Evolutionary conservation across 2,888 invertebrate genomes (phyloP), one percentile per base, ranked within the genome.

Genomic region (Papilio elwesi): DNA sequence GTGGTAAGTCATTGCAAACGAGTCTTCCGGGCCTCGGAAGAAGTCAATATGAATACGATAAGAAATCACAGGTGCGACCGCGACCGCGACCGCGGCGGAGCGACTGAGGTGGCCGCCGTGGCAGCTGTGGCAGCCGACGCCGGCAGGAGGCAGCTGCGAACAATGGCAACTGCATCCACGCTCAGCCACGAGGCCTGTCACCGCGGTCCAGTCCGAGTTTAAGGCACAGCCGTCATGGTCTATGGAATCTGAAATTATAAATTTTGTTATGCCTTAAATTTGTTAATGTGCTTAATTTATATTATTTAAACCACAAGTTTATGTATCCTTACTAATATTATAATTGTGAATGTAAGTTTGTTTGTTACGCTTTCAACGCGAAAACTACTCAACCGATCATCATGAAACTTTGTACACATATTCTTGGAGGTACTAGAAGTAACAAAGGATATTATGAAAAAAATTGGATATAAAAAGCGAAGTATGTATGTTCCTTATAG

Each of bases 181-280:
- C 80, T 74, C 76, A 78, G 79, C 78, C 76, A 77, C 83, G 78
- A 79, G 77, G 80, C 82, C 82, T 81, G 77, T 77, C 80, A 74
- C 79, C 80, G 80, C 79, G 69, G 70, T 77, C 80, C 80, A 69
- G 76, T 78, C 80, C 78, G 78, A 79, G 78, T 78, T 78, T 82
- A 78, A 82, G 84, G 86, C 91, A 87, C 92, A 85, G 93, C 91
- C 93, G 94, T 94, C 94, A 94, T 90, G 94, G 94, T 83, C 94
- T 86, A 85, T 94, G 94, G 90, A 94, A 94, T 87, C 94, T 94
- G 85, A 55, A 51, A 68, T 57, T 49, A 76, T 53, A 74, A 48
- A 59, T 53, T n/a, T 43, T 38, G 49, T 49, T 16, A 48, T 47
- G 12, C 16, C 38, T 16, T 13, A n/a, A n/a, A n/a, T 38, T 38